Percentiles rank a stretch among this genome's conserved stretches.
Conservation (phyloP, 2,888 invertebrate genomes). For the Pyrrhosoma nymphula region DNA sequence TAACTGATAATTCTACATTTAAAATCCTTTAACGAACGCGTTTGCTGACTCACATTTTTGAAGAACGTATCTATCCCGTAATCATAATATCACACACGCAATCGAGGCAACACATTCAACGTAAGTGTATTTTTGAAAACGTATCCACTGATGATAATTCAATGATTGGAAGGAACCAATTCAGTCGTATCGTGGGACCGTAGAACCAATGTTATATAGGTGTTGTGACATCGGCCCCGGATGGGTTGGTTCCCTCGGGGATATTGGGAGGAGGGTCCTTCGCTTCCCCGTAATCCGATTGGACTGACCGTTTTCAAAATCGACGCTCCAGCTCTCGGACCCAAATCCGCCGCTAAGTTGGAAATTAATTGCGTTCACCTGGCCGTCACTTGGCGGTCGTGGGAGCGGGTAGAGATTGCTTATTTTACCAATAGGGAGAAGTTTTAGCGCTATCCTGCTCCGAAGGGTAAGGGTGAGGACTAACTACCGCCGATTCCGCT, state of each 20-base stretch:
- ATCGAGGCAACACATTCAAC: no score
- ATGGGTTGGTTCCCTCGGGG: neutral
- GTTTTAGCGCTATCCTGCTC: no score
- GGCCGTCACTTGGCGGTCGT: neutral
- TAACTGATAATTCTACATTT: no score
- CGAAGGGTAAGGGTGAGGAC: neutral
- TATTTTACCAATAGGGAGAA: neutral
- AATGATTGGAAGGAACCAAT: neutral
- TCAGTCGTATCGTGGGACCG: neutral
- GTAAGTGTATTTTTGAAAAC: no score
- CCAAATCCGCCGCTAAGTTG: neutral
- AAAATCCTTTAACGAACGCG: no score
- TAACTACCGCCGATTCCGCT: no score
- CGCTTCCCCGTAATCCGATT: neutral
- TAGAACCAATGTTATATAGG: neutral
- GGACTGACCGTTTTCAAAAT: neutral
- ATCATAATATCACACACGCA: no score
- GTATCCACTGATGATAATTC: neutral
- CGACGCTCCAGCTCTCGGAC: neutral
- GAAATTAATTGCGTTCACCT: conserved; percentile 20
- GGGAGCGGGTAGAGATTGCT: neutral
- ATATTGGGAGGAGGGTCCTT: neutral
- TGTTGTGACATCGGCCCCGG: neutral
- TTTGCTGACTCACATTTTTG: no score
- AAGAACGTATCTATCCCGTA: no score